These are phyloP conservation scores for Catharus fuscescens DNA, from an alignment of 2,113 vertebrate species.

Conservation along the genomic window DNA sequence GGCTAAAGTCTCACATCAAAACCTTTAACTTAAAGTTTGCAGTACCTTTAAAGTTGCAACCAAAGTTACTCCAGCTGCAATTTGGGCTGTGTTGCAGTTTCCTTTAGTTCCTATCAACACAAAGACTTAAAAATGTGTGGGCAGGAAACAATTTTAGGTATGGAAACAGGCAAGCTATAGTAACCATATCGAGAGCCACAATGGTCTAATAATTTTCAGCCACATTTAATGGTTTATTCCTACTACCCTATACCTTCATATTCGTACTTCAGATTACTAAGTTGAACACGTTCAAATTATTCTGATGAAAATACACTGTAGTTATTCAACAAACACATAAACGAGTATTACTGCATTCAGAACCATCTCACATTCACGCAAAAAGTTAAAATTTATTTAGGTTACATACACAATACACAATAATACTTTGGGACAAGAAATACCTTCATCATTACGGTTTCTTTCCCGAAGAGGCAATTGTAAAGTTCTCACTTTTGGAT, in stretches of 20 bases:
- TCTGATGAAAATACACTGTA: background rate
- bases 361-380: background rate
- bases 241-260: background rate
- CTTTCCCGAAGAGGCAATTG: conserved; percentile 65
- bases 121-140: background rate
- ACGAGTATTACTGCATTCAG: background rate
- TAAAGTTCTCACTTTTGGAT: conserved; percentile 48
- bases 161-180: background rate
- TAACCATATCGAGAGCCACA: background rate
- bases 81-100: background rate
- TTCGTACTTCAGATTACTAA: background rate
- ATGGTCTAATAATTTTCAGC: background rate
- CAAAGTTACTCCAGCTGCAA: background rate
- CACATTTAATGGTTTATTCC: background rate
- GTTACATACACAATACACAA: background rate
- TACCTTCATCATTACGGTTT: conserved; percentile 76
- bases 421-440: background rate
- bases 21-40: background rate
- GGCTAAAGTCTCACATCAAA: background rate
- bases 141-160: background rate
- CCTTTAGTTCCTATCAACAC: background rate
- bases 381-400: background rate
- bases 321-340: background rate
- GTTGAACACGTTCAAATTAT: background rate
- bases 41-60: background rate